phyloP scores from a whole-genome alignment of 2,113 vertebrate species.

The Crypturellus undulatus region DNA sequence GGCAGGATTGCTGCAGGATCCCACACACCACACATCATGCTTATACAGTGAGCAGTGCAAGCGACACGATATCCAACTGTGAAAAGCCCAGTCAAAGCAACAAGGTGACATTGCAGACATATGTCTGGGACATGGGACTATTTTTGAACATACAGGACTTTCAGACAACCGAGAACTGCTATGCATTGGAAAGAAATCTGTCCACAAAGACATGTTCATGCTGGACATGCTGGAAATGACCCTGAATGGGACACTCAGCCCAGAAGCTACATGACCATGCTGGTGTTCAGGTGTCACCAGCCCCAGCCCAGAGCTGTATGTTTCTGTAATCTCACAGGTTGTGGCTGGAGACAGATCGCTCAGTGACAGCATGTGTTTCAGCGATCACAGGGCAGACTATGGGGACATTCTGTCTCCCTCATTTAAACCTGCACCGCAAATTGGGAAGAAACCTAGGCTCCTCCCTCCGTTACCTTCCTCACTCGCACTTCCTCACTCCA shows the following conservation, averaged over 20 bases:
- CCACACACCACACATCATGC: accelerated
- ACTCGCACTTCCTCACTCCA: no score
- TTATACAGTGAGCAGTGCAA: neutral
- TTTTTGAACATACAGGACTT: neutral
- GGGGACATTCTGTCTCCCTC: no score
- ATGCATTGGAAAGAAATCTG: neutral
- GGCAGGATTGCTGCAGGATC: neutral
- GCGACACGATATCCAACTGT: accelerated
- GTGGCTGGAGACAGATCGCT: neutral
- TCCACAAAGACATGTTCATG: neutral
- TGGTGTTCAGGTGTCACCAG: neutral
- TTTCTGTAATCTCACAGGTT: neutral
- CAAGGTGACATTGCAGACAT: neutral
- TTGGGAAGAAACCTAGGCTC: neutral
- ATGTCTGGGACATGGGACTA: accelerated
- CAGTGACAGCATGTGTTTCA: neutral
- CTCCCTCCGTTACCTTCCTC: neutral
- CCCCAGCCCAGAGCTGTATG: neutral
- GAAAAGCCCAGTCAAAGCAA: neutral
- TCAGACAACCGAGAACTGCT: neutral
- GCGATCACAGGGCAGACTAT: neutral
- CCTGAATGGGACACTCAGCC: neutral
- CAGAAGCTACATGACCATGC: neutral
- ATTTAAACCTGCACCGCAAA: neutral
- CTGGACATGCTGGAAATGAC: neutral